phyloP scores from a whole-genome alignment of 2,888 invertebrate species.

The Erebia epiphron region DNA sequence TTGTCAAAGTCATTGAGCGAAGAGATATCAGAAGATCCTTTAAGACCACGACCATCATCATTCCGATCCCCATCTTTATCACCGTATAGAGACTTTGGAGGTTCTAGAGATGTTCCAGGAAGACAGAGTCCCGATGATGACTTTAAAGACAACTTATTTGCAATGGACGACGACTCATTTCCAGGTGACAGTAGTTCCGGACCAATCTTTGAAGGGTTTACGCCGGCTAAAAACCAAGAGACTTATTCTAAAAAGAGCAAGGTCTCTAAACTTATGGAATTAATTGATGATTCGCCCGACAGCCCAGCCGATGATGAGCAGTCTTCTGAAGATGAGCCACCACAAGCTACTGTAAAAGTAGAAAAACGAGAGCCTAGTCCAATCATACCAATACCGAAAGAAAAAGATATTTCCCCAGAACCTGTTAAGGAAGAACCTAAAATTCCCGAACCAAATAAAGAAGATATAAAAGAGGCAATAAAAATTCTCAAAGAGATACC shows the following conservation, averaged over 20 bases:
- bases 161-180: constrained; percentile 84
- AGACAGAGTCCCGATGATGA: constrained; percentile 85
- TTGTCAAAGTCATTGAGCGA: constrained; percentile 78
- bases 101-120: constrained; percentile 82
- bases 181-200: constrained; percentile 80
- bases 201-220: constrained; percentile 81
- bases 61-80: constrained; percentile 73
- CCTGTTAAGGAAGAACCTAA: constrained; percentile 54
- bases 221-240: constrained; percentile 81
- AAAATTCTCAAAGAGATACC: constrained; percentile 49
- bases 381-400: constrained; percentile 46
- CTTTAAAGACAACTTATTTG: constrained; percentile 83
- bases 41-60: constrained; percentile 59
- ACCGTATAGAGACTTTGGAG: constrained; percentile 70
- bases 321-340: constrained; percentile 73
- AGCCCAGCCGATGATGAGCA: constrained; percentile 79
- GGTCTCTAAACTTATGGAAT: constrained; percentile 71
- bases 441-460: constrained; percentile 47
- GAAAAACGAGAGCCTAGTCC: constrained; percentile 54
- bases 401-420: constrained; percentile 52
- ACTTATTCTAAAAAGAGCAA: constrained; percentile 80
- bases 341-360: constrained; percentile 60
- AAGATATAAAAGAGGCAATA: constrained; percentile 48
- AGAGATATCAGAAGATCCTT: constrained; percentile 79
- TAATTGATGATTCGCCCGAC: constrained; percentile 78